Conservation (phyloP, 2,113 vertebrate species). For the Rutilus rutilus region DNA sequence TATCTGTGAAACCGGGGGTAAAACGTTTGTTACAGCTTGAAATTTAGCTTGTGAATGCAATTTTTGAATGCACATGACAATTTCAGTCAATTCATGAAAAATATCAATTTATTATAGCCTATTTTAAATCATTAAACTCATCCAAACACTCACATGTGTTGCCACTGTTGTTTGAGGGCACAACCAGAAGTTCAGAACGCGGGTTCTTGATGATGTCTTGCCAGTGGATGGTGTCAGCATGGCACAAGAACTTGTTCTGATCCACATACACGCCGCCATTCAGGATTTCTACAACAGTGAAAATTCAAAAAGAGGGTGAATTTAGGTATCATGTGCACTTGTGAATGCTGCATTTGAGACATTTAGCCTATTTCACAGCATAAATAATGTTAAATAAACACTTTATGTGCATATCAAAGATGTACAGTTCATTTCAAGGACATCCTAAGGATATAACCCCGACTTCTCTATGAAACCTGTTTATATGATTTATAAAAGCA, state of each 20-base stretch:
- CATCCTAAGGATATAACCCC: neutral
- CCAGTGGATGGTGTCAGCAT: slow-evolving; percentile 96
- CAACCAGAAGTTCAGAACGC: slow-evolving; percentile 90
- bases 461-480: neutral
- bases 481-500: neutral
- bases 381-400: neutral
- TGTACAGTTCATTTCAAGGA: neutral
- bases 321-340: neutral
- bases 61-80: neutral
- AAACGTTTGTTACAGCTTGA: neutral
- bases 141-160: slow-evolving; percentile 86
- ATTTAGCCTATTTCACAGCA: neutral
- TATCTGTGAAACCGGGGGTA: no score
- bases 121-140: neutral
- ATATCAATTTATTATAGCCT: neutral
- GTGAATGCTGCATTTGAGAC: neutral
- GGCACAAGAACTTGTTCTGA: slow-evolving; percentile 96
- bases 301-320: neutral
- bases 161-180: slow-evolving; percentile 92
- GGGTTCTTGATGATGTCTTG: slow-evolving; percentile 93
- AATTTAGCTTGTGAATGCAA: neutral
- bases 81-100: neutral
- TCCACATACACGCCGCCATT: slow-evolving; percentile 95
- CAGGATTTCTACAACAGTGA: slow-evolving; percentile 83
- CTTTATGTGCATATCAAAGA: neutral